Conservation (phyloP, 2,113 vertebrate genomes). For the Mesoclemmys tuberculata region DNA sequence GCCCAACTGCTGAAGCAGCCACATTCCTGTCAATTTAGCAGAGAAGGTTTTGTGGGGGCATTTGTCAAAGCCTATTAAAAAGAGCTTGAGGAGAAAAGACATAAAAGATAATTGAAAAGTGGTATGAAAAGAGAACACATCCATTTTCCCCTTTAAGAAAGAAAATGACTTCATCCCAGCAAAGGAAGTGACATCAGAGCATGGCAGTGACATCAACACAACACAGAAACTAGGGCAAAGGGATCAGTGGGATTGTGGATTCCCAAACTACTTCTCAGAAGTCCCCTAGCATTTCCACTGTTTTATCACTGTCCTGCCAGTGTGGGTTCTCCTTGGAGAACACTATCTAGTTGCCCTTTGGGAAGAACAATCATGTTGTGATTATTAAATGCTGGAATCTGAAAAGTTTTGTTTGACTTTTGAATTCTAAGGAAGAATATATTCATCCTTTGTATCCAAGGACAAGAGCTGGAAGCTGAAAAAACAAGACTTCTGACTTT, state of each 20-base stretch:
- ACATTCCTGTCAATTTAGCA: background rate
- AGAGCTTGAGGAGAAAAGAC: background rate
- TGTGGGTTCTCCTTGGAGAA: background rate
- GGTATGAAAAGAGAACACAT: accelerated
- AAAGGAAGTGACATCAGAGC: background rate
- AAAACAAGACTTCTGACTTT: background rate
- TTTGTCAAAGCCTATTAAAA: background rate
- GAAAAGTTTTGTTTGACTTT: background rate
- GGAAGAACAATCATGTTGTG: background rate
- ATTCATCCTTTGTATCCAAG: background rate
- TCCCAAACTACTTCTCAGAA: background rate
- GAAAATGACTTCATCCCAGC: background rate
- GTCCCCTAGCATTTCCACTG: background rate
- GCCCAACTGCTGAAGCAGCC: background rate
- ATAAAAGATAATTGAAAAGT: background rate
- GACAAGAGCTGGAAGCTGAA: background rate
- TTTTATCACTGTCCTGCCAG: background rate
- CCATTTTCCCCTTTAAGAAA: background rate
- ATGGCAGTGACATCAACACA: background rate
- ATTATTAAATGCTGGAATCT: background rate
- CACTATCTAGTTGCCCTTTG: accelerated
- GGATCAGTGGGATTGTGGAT: background rate
- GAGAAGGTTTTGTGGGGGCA: background rate
- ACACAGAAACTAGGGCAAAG: background rate
- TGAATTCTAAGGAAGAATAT: background rate